A percentile compares a stretch with the other conserved stretches of the same genome.
Evolutionary conservation across 2,797 vertebrate genomes (phyloP).

Genomic region (Rhinella marina): DNA sequence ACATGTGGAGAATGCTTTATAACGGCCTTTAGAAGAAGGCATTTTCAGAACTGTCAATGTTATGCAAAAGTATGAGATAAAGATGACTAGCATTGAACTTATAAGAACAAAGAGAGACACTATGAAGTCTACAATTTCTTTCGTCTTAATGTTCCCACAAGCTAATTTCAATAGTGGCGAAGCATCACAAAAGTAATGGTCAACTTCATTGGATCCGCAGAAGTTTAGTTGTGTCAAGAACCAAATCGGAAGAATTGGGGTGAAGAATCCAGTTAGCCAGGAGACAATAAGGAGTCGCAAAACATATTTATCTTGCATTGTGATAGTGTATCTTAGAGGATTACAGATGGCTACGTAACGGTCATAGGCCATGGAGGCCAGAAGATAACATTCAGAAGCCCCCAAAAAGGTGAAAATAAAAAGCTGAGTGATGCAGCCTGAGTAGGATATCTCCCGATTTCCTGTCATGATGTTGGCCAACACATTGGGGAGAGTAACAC

Average conservation of each 20-base stretch:
- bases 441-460: conserved; percentile 64
- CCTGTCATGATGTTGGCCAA: conserved; percentile 57
- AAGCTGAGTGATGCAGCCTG: conserved; percentile 54
- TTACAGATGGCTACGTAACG: conserved; percentile 42
- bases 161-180: conserved; percentile 40
- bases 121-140: conserved; percentile 39
- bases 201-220: conserved; percentile 56
- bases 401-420: conserved; percentile 41
- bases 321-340: conserved; percentile 26
- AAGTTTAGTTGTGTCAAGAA: conserved; percentile 36
- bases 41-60: conserved; percentile 38
- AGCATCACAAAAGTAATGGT: conserved; percentile 57
- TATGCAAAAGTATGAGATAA: conserved; percentile 37
- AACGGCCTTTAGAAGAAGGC: conserved; percentile 29
- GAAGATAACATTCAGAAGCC: conserved; percentile 48
- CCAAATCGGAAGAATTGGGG: conserved; percentile 9
- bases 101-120: conserved; percentile 37
- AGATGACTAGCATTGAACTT: conserved; percentile 46
- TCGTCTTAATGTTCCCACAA: conserved; percentile 25
- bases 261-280: conserved; percentile 28
- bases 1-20: conserved; percentile 21
- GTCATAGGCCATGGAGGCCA: conserved; percentile 51
- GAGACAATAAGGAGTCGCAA: conserved; percentile 14
- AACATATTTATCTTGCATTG: conserved; percentile 42
- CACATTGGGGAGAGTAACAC: conserved; percentile 66